Percentiles rank a stretch among this genome's conserved stretches.
phyloP scores from a whole-genome alignment of 2,888 invertebrate genomes.

The Stictocephala bisonia region DNA sequence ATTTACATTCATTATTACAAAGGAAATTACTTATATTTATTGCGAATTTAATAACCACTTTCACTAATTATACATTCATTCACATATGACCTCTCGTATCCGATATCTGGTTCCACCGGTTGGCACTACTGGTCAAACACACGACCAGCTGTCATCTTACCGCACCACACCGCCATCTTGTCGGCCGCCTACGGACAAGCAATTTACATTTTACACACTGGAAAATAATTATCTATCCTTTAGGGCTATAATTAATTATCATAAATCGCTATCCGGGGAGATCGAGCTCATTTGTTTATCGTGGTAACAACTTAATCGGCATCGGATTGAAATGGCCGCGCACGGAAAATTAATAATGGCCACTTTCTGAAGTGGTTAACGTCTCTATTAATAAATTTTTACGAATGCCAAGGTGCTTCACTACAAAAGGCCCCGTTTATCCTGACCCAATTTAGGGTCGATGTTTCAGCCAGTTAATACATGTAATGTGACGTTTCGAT shows the following conservation, averaged over 20 bases:
- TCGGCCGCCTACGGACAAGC: constrained; percentile 32
- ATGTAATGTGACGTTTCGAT: too few species aligned
- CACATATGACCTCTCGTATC: too few species aligned
- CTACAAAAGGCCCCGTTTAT: too few species aligned
- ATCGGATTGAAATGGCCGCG: constrained; percentile 9
- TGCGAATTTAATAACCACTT: too few species aligned
- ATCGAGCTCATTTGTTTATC: constrained; percentile 44
- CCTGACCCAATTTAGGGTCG: too few species aligned
- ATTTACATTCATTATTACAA: too few species aligned
- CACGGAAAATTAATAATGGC: constrained; percentile 35
- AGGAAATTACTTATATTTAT: too few species aligned
- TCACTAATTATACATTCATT: too few species aligned
- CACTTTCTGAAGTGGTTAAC: constrained; percentile 36
- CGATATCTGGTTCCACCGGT: too few species aligned
- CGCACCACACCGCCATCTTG: constrained; percentile 19
- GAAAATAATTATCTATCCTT: constrained; percentile 46
- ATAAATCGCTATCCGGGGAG: constrained; percentile 39
- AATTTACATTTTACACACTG: constrained; percentile 43
- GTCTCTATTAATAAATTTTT: constrained; percentile 41
- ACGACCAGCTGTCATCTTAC: not conserved
- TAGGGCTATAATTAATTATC: constrained; percentile 47
- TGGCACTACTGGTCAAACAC: not conserved
- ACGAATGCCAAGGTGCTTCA: too few species aligned
- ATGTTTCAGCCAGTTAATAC: too few species aligned
- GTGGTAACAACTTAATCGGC: constrained; percentile 33